A percentile compares a stretch with the other conserved stretches of the same genome.
These are phyloP conservation scores for Tineola bisselliella DNA, from an alignment of 2,888 invertebrate genomes.

Conservation along the genomic window DNA sequence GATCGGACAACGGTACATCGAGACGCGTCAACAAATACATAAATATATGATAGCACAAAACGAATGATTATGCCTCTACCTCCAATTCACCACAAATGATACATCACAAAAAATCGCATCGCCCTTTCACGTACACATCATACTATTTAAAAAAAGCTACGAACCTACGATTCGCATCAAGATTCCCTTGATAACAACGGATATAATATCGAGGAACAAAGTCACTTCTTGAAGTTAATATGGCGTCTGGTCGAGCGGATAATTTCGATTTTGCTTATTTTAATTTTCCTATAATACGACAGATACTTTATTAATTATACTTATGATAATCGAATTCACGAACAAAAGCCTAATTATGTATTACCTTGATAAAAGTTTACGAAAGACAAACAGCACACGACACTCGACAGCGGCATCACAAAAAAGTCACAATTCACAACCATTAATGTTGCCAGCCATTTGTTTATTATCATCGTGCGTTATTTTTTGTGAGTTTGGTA, in stretches of 20 bases:
- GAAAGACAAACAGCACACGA: constrained; percentile 64
- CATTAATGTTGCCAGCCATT: neutral
- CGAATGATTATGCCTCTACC: neutral
- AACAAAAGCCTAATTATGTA: constrained; percentile 6
- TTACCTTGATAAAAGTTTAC: constrained; percentile 63
- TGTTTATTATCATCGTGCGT: neutral
- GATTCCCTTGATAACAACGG: neutral
- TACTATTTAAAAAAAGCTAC: neutral
- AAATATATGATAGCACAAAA: constrained; percentile 34
- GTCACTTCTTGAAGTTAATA: constrained; percentile 8
- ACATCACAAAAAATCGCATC: neutral
- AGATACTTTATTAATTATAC: neutral
- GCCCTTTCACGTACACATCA: neutral
- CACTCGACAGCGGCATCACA: constrained; percentile 62
- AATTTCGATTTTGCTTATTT: constrained; percentile 11
- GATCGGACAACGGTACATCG: neutral
- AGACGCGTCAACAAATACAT: constrained; percentile 62
- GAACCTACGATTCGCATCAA: constrained; percentile 1
- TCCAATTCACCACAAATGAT: neutral
- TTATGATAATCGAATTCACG: neutral
- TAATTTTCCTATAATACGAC: neutral
- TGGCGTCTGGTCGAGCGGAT: constrained; percentile 8
- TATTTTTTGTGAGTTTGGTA: too few relatives aligned
- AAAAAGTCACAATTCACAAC: constrained; percentile 24
- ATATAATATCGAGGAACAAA: neutral